Evolutionary conservation across 1,140 invertebrate species (phyloP).

Genomic region (Polypedilum vanderplanki): DNA sequence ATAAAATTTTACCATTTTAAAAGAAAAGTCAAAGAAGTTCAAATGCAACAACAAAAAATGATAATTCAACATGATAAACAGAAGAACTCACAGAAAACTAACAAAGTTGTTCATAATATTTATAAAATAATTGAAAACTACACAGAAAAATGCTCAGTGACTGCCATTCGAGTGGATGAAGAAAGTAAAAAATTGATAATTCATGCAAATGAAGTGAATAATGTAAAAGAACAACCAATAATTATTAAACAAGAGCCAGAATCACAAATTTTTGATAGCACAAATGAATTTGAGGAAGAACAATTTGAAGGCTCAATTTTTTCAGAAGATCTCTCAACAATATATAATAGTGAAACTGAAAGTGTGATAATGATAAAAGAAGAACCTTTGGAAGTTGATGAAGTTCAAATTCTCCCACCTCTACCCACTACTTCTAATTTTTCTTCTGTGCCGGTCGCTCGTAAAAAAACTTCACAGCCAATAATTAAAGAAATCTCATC

Average conservation of each 20-base stretch:
- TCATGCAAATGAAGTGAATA: not conserved
- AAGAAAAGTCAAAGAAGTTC: not conserved
- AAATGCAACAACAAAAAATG: not conserved
- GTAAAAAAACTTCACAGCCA: not conserved
- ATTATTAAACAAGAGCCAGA: not conserved
- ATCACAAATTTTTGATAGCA: not conserved
- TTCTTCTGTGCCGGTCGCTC: too few species aligned
- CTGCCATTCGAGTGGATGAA: not conserved
- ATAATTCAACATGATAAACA: not conserved
- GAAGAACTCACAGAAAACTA: not conserved
- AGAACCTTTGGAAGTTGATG: not conserved
- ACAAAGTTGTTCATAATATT: not conserved
- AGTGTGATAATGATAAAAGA: not conserved
- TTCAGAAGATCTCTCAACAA: not conserved
- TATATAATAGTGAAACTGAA: not conserved
- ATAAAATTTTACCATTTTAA: slow-evolving; percentile 20
- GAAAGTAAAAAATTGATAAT: not conserved
- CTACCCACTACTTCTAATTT: too few species aligned
- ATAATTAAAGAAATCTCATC: not conserved
- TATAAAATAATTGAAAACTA: not conserved
- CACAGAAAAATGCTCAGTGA: not conserved
- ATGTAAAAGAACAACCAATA: not conserved
- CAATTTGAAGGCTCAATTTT: not conserved
- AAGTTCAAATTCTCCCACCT: not conserved
- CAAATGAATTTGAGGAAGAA: not conserved